Evolutionary conservation across 2,888 invertebrate genomes (phyloP).

Genomic region (Frankliniella fusca): DNA sequence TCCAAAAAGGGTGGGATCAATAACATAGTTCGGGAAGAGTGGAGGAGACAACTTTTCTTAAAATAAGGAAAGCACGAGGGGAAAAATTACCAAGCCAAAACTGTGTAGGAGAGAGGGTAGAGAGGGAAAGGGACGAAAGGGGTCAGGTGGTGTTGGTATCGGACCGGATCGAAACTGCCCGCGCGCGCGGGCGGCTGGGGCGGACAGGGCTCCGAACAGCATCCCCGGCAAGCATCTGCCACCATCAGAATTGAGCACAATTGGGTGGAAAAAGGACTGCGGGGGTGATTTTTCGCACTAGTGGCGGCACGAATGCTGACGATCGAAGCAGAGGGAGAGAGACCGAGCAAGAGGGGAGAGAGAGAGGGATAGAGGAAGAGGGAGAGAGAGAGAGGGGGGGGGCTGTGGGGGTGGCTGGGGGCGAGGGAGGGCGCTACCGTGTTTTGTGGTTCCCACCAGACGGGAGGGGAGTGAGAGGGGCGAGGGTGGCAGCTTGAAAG

Average conservation of each 20-base stretch:
- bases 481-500: background rate
- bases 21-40: too few relatives aligned
- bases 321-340: background rate
- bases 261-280: conserved; percentile 5
- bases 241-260: background rate
- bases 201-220: background rate
- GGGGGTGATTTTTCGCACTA: conserved; percentile 19
- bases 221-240: background rate
- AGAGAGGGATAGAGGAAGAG: background rate
- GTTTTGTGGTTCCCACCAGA: background rate
- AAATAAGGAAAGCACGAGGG: background rate
- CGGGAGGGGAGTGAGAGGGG: background rate
- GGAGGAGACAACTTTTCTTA: too few relatives aligned
- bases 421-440: background rate
- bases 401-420: background rate
- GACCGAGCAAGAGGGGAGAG: background rate
- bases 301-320: conserved; percentile 18
- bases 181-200: background rate
- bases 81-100: background rate
- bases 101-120: background rate
- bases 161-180: too few relatives aligned
- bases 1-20: too few relatives aligned
- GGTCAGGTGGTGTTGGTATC: background rate
- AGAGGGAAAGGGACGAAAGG: background rate
- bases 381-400: background rate